Evolutionary conservation across 2,797 vertebrate species (phyloP).

Genomic region (Leptatherina wallacei): DNA sequence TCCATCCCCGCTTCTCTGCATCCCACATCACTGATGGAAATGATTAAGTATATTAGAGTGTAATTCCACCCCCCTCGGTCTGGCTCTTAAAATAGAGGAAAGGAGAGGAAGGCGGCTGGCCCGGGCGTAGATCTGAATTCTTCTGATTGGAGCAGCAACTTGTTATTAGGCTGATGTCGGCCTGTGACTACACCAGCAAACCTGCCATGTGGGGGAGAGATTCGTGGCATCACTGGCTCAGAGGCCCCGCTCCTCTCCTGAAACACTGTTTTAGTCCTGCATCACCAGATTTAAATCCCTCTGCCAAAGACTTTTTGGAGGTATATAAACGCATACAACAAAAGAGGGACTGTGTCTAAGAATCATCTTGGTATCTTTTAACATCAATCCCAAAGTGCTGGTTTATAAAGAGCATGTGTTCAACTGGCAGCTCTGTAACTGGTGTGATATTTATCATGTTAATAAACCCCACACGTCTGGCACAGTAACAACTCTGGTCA

Average conservation of each 20-base stretch:
- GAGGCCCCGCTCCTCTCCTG: slow-evolving; percentile 14
- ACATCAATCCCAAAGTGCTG: slow-evolving; percentile 11
- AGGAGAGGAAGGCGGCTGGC: slow-evolving; percentile 48
- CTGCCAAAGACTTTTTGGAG: slow-evolving; percentile 47
- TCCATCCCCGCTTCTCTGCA: slow-evolving; percentile 41
- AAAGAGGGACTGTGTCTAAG: slow-evolving; percentile 8
- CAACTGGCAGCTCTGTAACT: slow-evolving; percentile 28
- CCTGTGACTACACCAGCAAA: slow-evolving; percentile 67
- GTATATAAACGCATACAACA: slow-evolving; percentile 38
- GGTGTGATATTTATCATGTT: slow-evolving; percentile 60
- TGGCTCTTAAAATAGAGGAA: slow-evolving; percentile 76
- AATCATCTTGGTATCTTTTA: slow-evolving; percentile 24
- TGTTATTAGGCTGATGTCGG: slow-evolving; percentile 79
- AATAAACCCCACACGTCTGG: slow-evolving; percentile 68
- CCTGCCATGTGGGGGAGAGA: slow-evolving; percentile 52
- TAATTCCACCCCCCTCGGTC: slow-evolving; percentile 78
- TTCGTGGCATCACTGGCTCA: slow-evolving; percentile 43
- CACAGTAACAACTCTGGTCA: slow-evolving; percentile 46
- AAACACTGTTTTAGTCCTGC: slow-evolving; percentile 9
- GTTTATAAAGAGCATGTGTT: slow-evolving; percentile 57
- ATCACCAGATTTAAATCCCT: slow-evolving; percentile 20
- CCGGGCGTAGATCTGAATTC: slow-evolving; percentile 75
- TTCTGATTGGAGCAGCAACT: slow-evolving; percentile 74
- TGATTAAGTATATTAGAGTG: slow-evolving; percentile 81
- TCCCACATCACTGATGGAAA: slow-evolving; percentile 81